Base-by-base conservation (phyloP, 2,888 invertebrate genomes). In the Ectemnius continuus region DNA sequence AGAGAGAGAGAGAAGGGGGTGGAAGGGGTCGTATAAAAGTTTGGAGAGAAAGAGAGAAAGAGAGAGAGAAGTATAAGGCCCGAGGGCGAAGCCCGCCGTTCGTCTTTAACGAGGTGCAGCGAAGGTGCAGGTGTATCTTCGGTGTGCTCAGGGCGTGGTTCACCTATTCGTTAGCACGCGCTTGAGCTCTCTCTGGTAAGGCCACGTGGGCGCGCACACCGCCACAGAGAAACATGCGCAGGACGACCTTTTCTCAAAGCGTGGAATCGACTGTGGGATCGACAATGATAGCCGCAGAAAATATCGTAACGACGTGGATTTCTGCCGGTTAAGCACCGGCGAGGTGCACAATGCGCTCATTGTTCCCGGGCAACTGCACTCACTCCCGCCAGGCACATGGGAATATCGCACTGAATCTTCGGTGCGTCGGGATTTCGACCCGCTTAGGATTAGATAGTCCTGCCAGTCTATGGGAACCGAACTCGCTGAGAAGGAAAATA, bases 111-210 rank as follows among this genome's bases (percentile, higher is more conserved):
- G 76, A 79, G 79, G 66, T 73, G 69, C 70, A 75, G 67, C 70
- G 52, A 36, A 71, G 77, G 76, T 81, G 85, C 89, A 88, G 88
- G 89, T 89, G 89, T 86, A 86, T 80, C 75, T 74, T 74, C 58
- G 60, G n/a, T 16, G 69, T 23, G 56, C 56, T 48, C 68, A 83
- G 82, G 89, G 89, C 87, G 89, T 88, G 89, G 89, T 85, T 81
- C 83, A 79, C 82, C 85, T 83, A 85, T 88, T 87, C 87, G 85
- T 88, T 86, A 85, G 82, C 84, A 85, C 85, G 81, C 74, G 84
- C 84, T 86, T 80, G 86, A 84, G 52, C 52, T 36, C 36, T 36
- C 36, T 82, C 80, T 78, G 70, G 75, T 76, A 79, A 77, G 73
- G 74, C 75, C 76, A 72, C 72, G 66, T 70, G 58, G 65, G 14